Evolutionary conservation across 2,113 vertebrate genomes (phyloP).

Genomic region (Agelaius tricolor): DNA sequence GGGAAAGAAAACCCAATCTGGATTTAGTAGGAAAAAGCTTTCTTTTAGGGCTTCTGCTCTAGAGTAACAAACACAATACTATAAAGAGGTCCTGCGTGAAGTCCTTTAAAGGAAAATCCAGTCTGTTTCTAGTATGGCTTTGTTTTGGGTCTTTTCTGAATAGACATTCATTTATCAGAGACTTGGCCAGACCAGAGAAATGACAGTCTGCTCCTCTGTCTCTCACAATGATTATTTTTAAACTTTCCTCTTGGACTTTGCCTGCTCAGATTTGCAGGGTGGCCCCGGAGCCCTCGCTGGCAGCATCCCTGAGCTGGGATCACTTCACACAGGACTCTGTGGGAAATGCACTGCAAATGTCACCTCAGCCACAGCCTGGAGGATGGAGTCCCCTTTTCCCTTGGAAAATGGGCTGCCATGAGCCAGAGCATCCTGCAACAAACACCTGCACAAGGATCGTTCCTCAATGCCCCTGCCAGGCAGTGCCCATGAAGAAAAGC

Average conservation of each 20-base stretch:
- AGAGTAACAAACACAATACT: conserved; percentile 29
- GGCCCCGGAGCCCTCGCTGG: accelerated
- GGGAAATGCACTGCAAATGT: background rate
- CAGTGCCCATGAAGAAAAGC: background rate
- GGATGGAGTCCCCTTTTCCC: background rate
- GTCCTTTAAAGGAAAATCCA: conserved; percentile 56
- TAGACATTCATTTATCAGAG: conserved; percentile 53
- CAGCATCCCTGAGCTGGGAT: background rate
- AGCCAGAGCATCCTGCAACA: background rate
- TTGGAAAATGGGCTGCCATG: no score
- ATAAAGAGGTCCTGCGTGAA: background rate
- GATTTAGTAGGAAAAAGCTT: background rate
- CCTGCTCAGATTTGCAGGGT: background rate
- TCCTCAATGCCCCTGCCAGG: background rate
- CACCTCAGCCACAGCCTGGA: background rate
- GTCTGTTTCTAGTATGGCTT: background rate
- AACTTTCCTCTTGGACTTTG: background rate
- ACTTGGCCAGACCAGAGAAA: conserved; percentile 22
- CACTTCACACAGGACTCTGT: background rate
- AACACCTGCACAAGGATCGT: background rate
- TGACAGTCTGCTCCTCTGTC: background rate
- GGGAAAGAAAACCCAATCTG: background rate
- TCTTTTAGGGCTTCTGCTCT: conserved; percentile 23
- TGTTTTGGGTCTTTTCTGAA: conserved; percentile 58
- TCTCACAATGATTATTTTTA: conserved; percentile 40